Evolutionary conservation across 1,140 invertebrate species (phyloP), one percentile per base, ranked within the genome.

Genomic region (Carcinoscorpius rotundicauda): DNA sequence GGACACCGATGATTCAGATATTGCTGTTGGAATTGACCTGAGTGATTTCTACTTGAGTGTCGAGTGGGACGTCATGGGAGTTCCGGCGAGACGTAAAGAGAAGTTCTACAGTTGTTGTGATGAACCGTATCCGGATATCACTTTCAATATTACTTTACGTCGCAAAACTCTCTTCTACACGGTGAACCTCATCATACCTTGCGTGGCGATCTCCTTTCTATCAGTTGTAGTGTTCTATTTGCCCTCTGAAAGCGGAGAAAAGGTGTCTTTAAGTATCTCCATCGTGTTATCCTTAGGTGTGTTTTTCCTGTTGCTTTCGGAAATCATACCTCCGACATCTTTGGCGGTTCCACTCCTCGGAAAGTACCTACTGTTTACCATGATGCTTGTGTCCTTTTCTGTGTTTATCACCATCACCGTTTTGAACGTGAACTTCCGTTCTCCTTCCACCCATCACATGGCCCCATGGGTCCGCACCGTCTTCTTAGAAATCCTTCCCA

Each of bases 221-320:
- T 97, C 95, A 61, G 91, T 98, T n/a, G 81, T 98, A 48, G 97
- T 99, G 64, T 99, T 99, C 81, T 98, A 98, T 78, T 78, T 99
- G 70, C 97, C 97, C 57, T 96, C 93, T 61, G 94, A 98, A 79
- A 95, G 92, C 58, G 94, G 95, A 65, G 95, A 98, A 78, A 97
- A 98, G 76, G 77, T 98, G 71, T 95, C 94, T 60, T 84, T 99
- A 52, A 97, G 93, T 77, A 98, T 99, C 74, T 97, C 93, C 68
- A 98, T 99, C 76, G 82, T 99, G 64, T 88, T 99, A 48, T 98
- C 96, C 66, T 81, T 99, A 72, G 98, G 95, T 73, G 94, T 98
- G 78, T 98, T 98, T 98, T 98, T 98, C 83, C 83, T 98, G 75
- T 82, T 98, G 68, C 79, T 98, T 73, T 93, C 92, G 62, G 92